These are phyloP conservation scores for Spodoptera exigua DNA, from an alignment of 2,888 invertebrate species.

Conservation along the genomic window DNA sequence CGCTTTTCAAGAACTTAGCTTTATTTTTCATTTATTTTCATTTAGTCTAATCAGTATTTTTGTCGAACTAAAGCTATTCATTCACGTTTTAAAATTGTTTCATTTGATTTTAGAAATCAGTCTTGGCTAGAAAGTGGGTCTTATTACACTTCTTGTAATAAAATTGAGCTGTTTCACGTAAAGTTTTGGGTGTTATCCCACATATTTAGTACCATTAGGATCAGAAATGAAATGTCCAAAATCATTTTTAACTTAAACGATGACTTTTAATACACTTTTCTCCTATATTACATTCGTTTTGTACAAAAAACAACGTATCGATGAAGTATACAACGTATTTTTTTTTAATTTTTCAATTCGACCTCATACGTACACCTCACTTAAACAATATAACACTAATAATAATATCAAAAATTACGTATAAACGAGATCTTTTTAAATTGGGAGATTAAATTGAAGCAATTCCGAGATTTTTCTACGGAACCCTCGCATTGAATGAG, in stretches of 20 bases:
- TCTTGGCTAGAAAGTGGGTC: not conserved
- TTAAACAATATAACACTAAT: slow-evolving; percentile 72
- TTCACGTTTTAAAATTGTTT: not conserved
- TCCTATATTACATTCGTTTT: slow-evolving; percentile 86
- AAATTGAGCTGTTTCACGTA: too few relatives aligned
- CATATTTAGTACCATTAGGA: slow-evolving; percentile 24
- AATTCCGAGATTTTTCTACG: slow-evolving; percentile 8
- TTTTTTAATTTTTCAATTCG: slow-evolving; percentile 70
- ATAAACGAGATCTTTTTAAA: slow-evolving; percentile 80
- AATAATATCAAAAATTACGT: slow-evolving; percentile 83
- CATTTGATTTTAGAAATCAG: not conserved
- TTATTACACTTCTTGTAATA: too few relatives aligned
- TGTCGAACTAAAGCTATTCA: not conserved
- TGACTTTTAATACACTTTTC: slow-evolving; percentile 87
- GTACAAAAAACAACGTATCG: slow-evolving; percentile 85
- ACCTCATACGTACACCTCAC: slow-evolving; percentile 68
- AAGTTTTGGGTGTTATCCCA: not conserved
- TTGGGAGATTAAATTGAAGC: slow-evolving; percentile 63
- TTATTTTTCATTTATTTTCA: not conserved
- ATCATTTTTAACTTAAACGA: slow-evolving; percentile 86
- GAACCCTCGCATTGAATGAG: slow-evolving; percentile 5
- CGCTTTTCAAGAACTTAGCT: not conserved
- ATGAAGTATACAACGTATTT: slow-evolving; percentile 78
- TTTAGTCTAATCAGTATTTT: not conserved
- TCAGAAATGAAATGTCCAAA: slow-evolving; percentile 75